A percentile compares a stretch with the other conserved stretches of the same genome.
Conservation (phyloP, 1,140 invertebrate species). For the Diorhabda sublineata region DNA sequence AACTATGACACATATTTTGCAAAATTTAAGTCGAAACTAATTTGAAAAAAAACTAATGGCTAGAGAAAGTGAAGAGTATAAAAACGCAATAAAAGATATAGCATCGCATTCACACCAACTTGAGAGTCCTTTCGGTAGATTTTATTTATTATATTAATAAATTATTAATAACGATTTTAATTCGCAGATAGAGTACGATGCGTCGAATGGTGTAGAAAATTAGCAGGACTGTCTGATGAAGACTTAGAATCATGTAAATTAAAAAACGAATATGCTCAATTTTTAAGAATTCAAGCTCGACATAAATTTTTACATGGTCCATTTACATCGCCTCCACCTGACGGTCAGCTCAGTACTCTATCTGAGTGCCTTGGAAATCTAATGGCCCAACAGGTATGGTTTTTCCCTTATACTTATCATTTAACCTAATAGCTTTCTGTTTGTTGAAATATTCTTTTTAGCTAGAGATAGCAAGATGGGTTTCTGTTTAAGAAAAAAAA, state of each 20-base stretch:
- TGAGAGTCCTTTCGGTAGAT: constrained; percentile 42
- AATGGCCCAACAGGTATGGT: constrained; percentile 37
- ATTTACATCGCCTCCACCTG: constrained; percentile 44
- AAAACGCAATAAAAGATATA: constrained; percentile 42
- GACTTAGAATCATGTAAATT: constrained; percentile 47
- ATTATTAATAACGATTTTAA: constrained; percentile 1
- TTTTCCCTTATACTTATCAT: no score
- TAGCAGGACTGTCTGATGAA: constrained; percentile 45
- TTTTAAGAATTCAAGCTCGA: constrained; percentile 49
- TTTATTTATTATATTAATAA: not conserved
- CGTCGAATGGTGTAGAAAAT: constrained; percentile 49
- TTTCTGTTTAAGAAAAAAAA: no score
- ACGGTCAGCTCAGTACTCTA: constrained; percentile 40
- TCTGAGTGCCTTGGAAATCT: constrained; percentile 47
- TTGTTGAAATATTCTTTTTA: no score
- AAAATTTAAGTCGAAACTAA: no score
- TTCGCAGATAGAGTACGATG: constrained; percentile 50
- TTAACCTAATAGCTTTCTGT: no score
- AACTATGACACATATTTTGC: no score
- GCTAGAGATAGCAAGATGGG: no score
- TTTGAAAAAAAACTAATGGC: constrained; percentile 32
- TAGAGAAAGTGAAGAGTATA: constrained; percentile 42
- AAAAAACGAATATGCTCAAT: constrained; percentile 51
- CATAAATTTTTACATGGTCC: constrained; percentile 48
- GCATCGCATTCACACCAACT: constrained; percentile 38